These are phyloP conservation scores for Hyppa rectilinea DNA, from an alignment of 2,888 invertebrate species.

Conservation along the genomic window DNA sequence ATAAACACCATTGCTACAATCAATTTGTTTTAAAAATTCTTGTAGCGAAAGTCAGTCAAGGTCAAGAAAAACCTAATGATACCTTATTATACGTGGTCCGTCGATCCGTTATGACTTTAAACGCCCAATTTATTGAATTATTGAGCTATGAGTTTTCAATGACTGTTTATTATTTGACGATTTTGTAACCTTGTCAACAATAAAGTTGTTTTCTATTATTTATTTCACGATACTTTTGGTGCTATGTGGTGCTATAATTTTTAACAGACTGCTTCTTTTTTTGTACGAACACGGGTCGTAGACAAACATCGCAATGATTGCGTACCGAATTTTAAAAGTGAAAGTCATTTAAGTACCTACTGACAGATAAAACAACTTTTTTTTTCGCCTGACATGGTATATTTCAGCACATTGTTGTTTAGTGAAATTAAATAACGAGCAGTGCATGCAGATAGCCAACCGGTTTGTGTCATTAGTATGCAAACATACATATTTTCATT, in stretches of 20 bases:
- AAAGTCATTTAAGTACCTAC: slow-evolving; percentile 15
- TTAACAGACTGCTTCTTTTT: neutral
- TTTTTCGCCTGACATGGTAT: neutral
- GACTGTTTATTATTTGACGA: neutral
- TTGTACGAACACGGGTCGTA: neutral
- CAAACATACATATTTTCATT: slow-evolving; percentile 1
- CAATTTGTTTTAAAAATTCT: neutral
- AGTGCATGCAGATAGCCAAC: slow-evolving; percentile 31
- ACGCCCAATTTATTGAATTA: neutral
- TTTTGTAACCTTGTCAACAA: neutral
- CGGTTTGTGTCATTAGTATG: slow-evolving; percentile 33
- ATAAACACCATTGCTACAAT: no score
- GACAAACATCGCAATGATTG: neutral
- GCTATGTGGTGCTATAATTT: neutral
- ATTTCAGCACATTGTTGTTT: neutral
- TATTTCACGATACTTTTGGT: neutral
- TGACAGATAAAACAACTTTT: slow-evolving; percentile 18
- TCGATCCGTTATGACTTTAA: neutral
- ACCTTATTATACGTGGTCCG: neutral
- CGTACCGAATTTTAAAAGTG: slow-evolving; percentile 20
- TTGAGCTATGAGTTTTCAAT: neutral
- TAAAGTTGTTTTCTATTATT: neutral
- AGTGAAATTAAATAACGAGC: slow-evolving; percentile 9
- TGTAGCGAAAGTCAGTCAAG: neutral
- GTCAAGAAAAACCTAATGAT: neutral